Conservation (phyloP, 92 coral and sea anemone genomes). For the Montipora capitata region DNA sequence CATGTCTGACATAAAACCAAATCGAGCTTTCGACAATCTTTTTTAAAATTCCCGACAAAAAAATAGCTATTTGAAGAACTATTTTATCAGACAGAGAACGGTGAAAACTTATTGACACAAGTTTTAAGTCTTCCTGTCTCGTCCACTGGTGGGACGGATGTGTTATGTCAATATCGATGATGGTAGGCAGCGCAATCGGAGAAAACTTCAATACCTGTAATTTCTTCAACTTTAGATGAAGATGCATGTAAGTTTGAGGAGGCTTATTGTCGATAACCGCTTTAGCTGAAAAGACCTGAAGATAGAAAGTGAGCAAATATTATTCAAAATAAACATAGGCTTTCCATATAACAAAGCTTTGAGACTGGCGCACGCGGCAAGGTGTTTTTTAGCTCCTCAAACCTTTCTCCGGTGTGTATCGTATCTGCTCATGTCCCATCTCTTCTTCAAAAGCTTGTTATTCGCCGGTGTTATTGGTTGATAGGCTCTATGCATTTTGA, state of each 20-base stretch:
- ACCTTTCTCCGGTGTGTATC: slow-evolving; percentile 98
- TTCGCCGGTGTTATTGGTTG: slow-evolving; percentile 99
- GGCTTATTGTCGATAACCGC: slow-evolving; percentile 97
- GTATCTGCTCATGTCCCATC: slow-evolving; percentile 97
- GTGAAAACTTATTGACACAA: slow-evolving; percentile 25
- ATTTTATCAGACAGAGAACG: slow-evolving; percentile 22
- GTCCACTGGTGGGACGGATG: slow-evolving; percentile 12
- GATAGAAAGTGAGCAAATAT: slow-evolving; percentile 15
- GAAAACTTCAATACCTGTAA: slow-evolving; percentile 85
- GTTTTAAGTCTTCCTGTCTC: background rate
- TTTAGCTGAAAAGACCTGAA: slow-evolving; percentile 92
- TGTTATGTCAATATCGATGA: background rate
- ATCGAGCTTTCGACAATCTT: too few species aligned
- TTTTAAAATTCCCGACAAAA: background rate
- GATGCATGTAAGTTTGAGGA: slow-evolving; percentile 98
- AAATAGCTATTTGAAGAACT: background rate
- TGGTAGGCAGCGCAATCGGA: too few species aligned
- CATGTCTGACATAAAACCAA: too few species aligned
- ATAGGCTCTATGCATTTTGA: slow-evolving; percentile 93
- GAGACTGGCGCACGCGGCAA: background rate
- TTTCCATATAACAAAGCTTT: background rate
- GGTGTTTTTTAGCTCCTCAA: slow-evolving; percentile 3
- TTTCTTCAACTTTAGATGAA: slow-evolving; percentile 96
- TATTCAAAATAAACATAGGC: background rate
- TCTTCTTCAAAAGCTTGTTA: slow-evolving; percentile 96